Evolutionary conservation across 2,888 invertebrate genomes (phyloP).

Genomic region (Agrotis ipsilon): DNA sequence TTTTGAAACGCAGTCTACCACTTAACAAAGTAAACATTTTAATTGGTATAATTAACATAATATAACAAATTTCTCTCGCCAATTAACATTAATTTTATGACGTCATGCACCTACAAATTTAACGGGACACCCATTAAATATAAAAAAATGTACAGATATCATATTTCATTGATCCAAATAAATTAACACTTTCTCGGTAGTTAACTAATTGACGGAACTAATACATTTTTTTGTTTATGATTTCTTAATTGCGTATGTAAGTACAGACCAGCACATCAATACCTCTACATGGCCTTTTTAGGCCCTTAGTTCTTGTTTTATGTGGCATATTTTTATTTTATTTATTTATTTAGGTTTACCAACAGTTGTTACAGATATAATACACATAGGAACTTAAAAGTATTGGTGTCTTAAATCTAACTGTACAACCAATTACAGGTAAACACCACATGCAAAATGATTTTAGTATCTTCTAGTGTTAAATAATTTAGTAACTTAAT

Average conservation of each 20-base stretch:
- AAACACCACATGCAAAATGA: no score
- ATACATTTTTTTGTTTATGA: constrained; percentile 23
- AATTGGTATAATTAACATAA: constrained; percentile 63
- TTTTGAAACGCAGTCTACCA: constrained; percentile 17
- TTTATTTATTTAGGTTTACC: no score
- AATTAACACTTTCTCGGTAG: constrained; percentile 40
- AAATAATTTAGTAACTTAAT: no score
- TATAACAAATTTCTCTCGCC: constrained; percentile 60
- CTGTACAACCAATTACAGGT: no score
- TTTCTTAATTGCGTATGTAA: neutral
- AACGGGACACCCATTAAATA: constrained; percentile 38
- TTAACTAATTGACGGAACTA: constrained; percentile 37
- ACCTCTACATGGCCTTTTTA: no score
- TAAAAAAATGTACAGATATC: constrained; percentile 35
- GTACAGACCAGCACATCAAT: neutral
- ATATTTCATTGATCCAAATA: constrained; percentile 52
- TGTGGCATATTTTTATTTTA: no score
- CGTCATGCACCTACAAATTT: constrained; percentile 20
- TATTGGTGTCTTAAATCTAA: no score
- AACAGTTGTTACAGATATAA: no score
- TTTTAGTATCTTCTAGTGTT: no score
- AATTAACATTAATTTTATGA: constrained; percentile 60
- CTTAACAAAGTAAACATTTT: constrained; percentile 58
- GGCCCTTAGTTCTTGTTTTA: no score
- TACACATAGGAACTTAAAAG: no score